Evolutionary conservation across 35 echinoderm and acorn worm genomes (phyloP).

Genomic region (Acanthaster planci): DNA sequence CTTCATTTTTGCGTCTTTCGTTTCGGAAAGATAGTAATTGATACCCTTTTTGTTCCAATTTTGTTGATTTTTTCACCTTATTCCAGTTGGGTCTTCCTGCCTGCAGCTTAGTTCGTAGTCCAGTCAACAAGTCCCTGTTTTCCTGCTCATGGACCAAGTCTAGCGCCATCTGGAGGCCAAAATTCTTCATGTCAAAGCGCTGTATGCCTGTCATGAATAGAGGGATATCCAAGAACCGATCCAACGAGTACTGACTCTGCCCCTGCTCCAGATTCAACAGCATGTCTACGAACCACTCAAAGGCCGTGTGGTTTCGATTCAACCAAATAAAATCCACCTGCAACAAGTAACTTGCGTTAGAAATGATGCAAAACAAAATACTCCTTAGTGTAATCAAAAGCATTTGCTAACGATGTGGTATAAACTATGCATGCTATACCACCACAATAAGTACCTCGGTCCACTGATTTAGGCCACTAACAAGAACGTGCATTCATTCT

Average conservation of each 20-base stretch:
- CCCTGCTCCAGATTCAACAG: conserved; percentile 46
- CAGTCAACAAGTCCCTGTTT: conserved; percentile 52
- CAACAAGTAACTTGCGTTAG: too few relatives aligned
- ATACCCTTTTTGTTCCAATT: too few relatives aligned
- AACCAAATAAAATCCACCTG: conserved; percentile 75
- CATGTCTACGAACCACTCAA: conserved; percentile 70
- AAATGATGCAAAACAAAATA: too few relatives aligned
- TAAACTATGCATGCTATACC: too few relatives aligned
- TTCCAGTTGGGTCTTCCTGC: conserved; percentile 59
- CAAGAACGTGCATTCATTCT: too few relatives aligned
- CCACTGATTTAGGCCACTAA: too few relatives aligned
- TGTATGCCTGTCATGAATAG: conserved; percentile 55
- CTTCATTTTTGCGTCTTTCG: background rate
- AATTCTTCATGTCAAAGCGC: conserved; percentile 41
- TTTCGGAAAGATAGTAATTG: background rate
- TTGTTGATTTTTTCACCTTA: conserved; percentile 50
- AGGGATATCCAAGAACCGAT: conserved; percentile 50
- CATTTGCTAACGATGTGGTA: too few relatives aligned
- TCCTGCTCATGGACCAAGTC: conserved; percentile 41
- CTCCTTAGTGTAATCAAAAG: too few relatives aligned
- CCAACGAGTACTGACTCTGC: conserved; percentile 27
- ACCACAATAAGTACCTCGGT: too few relatives aligned
- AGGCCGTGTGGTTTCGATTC: conserved; percentile 59
- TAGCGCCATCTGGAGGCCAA: conserved; percentile 68
- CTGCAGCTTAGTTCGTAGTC: conserved; percentile 54